A percentile compares a stretch with the other conserved stretches of the same genome.
Evolutionary conservation across 2,888 invertebrate genomes (phyloP).

Genomic region (Dioctria linearis): DNA sequence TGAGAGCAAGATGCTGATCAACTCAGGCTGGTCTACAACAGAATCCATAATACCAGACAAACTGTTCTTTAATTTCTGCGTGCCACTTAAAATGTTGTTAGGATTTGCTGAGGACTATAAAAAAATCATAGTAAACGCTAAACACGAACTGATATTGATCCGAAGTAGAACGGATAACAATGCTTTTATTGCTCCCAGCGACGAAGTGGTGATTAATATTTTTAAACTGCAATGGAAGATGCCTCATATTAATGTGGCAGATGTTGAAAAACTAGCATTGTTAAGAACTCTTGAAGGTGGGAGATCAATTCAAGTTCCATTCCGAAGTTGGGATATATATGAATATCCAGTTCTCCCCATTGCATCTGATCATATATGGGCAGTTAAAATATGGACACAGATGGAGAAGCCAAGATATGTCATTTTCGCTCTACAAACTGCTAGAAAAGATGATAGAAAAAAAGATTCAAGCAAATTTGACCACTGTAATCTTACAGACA

Average conservation of each 20-base stretch:
- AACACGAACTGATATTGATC: too few relatives aligned
- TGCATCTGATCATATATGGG: not conserved
- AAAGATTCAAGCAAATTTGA: not conserved
- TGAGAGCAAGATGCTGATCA: constrained; percentile 55
- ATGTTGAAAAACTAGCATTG: not conserved
- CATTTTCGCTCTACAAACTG: too few relatives aligned
- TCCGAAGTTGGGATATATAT: too few relatives aligned
- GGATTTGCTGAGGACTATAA: constrained; percentile 67
- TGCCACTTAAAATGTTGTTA: constrained; percentile 64
- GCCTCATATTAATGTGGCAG: constrained; percentile 1
- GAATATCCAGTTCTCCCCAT: too few relatives aligned
- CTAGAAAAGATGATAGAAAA: not conserved
- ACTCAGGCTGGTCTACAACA: constrained; percentile 59
- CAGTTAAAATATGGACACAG: too few relatives aligned
- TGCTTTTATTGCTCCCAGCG: too few relatives aligned
- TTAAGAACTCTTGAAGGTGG: too few relatives aligned
- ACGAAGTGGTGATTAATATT: too few relatives aligned
- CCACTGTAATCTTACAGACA: too few relatives aligned
- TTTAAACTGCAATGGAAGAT: not conserved
- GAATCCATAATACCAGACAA: constrained; percentile 20
- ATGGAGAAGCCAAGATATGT: too few relatives aligned
- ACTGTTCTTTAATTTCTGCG: constrained; percentile 62
- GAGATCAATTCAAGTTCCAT: too few relatives aligned
- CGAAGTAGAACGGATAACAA: too few relatives aligned
- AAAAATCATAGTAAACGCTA: constrained; percentile 62